Conservation (phyloP, 53 echinoderm and acorn worm species). For the Temnopleurus reevesii region DNA sequence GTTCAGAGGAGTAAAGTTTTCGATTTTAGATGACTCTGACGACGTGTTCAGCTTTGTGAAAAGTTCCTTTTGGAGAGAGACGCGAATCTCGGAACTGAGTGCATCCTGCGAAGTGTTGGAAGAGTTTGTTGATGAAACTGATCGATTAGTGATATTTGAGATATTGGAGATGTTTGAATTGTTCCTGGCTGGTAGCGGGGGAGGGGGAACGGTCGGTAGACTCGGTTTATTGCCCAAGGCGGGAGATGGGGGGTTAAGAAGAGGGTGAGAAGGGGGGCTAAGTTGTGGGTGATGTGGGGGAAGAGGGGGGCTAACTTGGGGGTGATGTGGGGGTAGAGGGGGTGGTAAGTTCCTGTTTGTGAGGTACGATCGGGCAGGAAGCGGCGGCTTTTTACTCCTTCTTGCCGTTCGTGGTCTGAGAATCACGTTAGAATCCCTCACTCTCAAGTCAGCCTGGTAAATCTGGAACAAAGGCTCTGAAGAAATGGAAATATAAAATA, state of each 20-base stretch:
- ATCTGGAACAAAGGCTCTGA: conserved; percentile 60
- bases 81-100: conserved; percentile 26
- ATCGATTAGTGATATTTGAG: conserved; percentile 1
- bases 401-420: conserved; percentile 27
- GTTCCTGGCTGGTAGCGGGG: conserved; percentile 38
- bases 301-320: background rate
- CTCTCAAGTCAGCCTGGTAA: conserved; percentile 41
- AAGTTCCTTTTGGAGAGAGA: conserved; percentile 40
- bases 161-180: conserved; percentile 19
- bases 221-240: background rate
- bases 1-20: conserved; percentile 21
- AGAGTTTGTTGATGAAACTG: background rate
- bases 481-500: background rate
- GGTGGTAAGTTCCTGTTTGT: conserved; percentile 19
- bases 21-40: background rate
- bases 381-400: conserved; percentile 28
- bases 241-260: background rate
- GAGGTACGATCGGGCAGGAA: conserved; percentile 41
- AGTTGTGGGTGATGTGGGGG: background rate
- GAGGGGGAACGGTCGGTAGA: background rate
- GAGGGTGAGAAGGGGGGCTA: background rate
- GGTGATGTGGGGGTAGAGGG: conserved; percentile 17
- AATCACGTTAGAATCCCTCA: conserved; percentile 47
- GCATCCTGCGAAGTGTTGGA: conserved; percentile 1
- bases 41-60: conserved; percentile 30